Percentiles rank a stretch among this genome's conserved stretches.
Conservation (phyloP, 2,797 vertebrate genomes). For the Gadopsis marmoratus region DNA sequence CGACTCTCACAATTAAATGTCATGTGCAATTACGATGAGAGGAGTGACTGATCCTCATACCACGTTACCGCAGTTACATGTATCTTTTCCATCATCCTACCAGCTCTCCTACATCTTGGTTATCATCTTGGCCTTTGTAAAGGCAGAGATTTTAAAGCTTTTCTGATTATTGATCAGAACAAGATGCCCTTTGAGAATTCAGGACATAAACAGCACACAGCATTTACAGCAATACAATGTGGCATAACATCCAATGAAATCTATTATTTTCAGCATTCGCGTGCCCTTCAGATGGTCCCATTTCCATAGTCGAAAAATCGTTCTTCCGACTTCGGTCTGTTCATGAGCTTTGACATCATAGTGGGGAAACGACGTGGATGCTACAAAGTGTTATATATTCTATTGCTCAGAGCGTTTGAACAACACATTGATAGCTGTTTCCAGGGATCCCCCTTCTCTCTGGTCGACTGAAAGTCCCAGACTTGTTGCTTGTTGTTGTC, state of each 20-base stretch:
- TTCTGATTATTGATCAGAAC: constrained; percentile 47
- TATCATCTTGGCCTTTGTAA: constrained; percentile 45
- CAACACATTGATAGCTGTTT: too few relatives aligned
- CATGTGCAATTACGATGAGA: constrained; percentile 80
- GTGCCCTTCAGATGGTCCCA: too few relatives aligned
- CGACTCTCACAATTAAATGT: constrained; percentile 81
- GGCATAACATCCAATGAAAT: constrained; percentile 28
- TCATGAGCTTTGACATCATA: too few relatives aligned
- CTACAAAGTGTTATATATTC: too few relatives aligned
- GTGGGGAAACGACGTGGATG: too few relatives aligned
- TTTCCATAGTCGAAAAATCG: too few relatives aligned
- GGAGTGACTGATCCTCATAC: constrained; percentile 64
- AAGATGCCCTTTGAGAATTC: constrained; percentile 45
- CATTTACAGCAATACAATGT: constrained; percentile 16
- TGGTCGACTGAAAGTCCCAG: too few relatives aligned
- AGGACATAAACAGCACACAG: constrained; percentile 10
- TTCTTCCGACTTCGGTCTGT: too few relatives aligned
- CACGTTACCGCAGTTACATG: constrained; percentile 54
- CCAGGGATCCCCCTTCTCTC: too few relatives aligned
- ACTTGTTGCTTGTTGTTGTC: too few relatives aligned
- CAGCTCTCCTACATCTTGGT: constrained; percentile 30
- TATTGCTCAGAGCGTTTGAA: too few relatives aligned
- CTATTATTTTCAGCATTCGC: constrained; percentile 15
- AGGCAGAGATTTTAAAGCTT: constrained; percentile 40
- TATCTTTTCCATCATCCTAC: constrained; percentile 50